phyloP scores from a whole-genome alignment of 2,888 invertebrate species.

The Crocallis elinguaria region DNA sequence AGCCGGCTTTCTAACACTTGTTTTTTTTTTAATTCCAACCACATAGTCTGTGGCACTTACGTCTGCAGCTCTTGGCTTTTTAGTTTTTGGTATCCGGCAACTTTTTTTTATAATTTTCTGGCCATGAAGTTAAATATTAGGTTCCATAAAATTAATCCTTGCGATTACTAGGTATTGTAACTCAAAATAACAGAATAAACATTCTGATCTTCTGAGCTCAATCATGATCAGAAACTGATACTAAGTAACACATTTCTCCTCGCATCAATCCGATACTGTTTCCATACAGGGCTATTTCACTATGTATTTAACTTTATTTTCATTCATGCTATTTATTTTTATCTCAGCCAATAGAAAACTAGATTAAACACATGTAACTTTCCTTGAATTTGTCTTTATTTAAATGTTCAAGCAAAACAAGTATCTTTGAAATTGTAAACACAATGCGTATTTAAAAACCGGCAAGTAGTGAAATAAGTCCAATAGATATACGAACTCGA shows the following conservation, averaged over 20 bases:
- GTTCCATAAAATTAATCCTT: too few species aligned
- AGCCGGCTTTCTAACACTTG: too few species aligned
- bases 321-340: background rate
- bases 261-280: slow-evolving; percentile 33
- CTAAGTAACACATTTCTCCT: slow-evolving; percentile 12
- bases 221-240: too few species aligned
- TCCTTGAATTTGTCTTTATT: background rate
- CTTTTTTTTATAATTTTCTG: too few species aligned
- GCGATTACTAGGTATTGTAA: too few species aligned
- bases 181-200: too few species aligned
- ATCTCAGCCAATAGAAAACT: background rate
- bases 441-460: background rate
- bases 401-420: background rate
- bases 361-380: background rate
- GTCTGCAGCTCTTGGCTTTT: too few species aligned
- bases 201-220: too few species aligned
- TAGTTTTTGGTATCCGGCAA: too few species aligned
- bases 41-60: too few species aligned
- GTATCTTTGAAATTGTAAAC: background rate
- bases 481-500: slow-evolving; percentile 7
- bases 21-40: too few species aligned
- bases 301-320: slow-evolving; percentile 6
- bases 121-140: too few species aligned
- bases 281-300: slow-evolving; percentile 36
- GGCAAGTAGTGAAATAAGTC: slow-evolving; percentile 24